A percentile compares a stretch with the other conserved stretches of the same genome.
Evolutionary conservation across 2,888 invertebrate genomes (phyloP).

Genomic region (Dryomyza anilis): DNA sequence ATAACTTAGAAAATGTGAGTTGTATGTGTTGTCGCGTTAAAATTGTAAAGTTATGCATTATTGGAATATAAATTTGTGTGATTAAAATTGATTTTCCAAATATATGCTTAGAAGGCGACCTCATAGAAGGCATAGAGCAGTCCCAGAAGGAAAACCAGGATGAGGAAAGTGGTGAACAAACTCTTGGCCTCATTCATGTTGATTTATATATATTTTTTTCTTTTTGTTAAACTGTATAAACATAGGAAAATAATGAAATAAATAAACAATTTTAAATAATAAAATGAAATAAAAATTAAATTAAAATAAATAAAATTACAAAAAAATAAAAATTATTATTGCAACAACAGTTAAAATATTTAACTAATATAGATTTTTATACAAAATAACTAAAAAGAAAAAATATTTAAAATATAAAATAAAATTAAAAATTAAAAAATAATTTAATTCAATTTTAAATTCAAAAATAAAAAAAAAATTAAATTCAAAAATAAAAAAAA

Average conservation of each 20-base stretch:
- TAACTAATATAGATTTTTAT: background rate
- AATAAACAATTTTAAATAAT: too few species aligned
- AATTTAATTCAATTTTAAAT: too few species aligned
- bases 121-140: slow-evolving; percentile 74
- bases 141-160: slow-evolving; percentile 70
- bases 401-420: too few species aligned
- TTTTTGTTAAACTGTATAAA: slow-evolving; percentile 23
- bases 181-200: slow-evolving; percentile 68
- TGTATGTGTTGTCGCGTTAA: slow-evolving; percentile 8
- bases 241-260: too few species aligned
- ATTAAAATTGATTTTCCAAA: slow-evolving; percentile 47
- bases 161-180: slow-evolving; percentile 74
- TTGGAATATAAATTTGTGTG: slow-evolving; percentile 35
- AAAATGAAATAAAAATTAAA: slow-evolving; percentile 27
- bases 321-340: background rate
- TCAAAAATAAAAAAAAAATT: too few species aligned
- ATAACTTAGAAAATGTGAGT: background rate
- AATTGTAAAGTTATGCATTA: background rate
- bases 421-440: too few species aligned
- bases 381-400: background rate
- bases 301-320: slow-evolving; percentile 15
- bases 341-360: background rate
- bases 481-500: too few species aligned
- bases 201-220: background rate
- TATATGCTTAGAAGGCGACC: slow-evolving; percentile 60